Conservation (phyloP, 2,888 invertebrate genomes). For the Caradrina clavipalpis region DNA sequence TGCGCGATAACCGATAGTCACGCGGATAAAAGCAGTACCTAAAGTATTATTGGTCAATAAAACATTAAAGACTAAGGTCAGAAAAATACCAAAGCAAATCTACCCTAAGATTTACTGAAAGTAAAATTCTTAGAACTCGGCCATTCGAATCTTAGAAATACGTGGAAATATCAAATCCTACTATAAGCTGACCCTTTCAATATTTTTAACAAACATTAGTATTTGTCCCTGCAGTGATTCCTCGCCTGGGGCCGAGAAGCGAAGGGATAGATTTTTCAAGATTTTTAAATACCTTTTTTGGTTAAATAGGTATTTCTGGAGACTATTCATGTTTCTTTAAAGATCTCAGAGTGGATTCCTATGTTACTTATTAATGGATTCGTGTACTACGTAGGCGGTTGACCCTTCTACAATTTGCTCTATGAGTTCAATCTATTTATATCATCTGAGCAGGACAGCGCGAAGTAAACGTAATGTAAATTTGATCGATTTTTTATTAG, state of each 20-base stretch:
- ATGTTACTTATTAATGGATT: conserved; percentile 13
- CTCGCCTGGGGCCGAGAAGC: background rate
- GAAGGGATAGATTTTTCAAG: background rate
- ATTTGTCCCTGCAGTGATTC: background rate
- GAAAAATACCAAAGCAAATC: no score
- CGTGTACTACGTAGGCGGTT: background rate
- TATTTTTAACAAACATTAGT: background rate
- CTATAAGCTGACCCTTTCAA: background rate
- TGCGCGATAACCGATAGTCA: no score
- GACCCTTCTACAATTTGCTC: background rate
- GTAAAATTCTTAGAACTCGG: no score
- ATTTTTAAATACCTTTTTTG: background rate
- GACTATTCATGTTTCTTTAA: conserved; percentile 1
- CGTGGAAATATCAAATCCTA: no score
- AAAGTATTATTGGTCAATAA: no score
- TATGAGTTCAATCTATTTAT: background rate
- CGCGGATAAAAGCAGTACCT: no score
- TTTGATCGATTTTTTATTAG: no score
- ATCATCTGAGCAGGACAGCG: background rate
- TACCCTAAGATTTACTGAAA: no score
- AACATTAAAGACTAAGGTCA: no score
- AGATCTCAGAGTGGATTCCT: conserved; percentile 5
- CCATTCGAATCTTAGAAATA: no score
- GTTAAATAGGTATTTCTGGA: background rate
- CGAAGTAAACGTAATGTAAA: no score